Percentiles rank a stretch among this genome's conserved stretches.
These are phyloP conservation scores for Thysanoteuthis rhombus DNA, from an alignment of 2,888 invertebrate genomes.

Conservation along the genomic window DNA sequence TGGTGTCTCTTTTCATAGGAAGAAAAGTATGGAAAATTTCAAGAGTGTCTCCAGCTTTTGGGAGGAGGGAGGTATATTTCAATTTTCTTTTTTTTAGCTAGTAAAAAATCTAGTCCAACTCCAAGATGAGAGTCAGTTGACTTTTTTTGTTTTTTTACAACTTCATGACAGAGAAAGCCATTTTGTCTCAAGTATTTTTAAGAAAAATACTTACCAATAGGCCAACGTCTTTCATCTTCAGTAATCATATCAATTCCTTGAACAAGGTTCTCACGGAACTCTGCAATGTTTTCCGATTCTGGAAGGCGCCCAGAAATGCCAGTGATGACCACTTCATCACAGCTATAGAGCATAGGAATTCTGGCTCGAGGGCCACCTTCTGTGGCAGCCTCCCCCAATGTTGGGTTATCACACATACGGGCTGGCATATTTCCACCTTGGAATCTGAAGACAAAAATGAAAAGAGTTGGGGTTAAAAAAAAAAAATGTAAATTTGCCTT, in stretches of 20 bases:
- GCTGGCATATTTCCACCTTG: constrained; percentile 26
- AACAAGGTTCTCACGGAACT: constrained; percentile 90
- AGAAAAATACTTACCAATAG: constrained; percentile 72
- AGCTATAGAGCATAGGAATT: neutral
- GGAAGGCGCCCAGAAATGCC: constrained; percentile 78
- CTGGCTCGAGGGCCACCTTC: neutral
- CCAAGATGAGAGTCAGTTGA: neutral
- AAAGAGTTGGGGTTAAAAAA: neutral
- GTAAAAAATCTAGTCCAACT: no score
- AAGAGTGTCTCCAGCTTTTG: no score
- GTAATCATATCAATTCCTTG: constrained; percentile 92
- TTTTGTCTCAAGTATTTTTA: no score
- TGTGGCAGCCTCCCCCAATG: neutral
- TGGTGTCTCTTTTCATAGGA: no score
- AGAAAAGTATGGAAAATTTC: no score
- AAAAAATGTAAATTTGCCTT: no score
- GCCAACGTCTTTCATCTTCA: constrained; percentile 90
- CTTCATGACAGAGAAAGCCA: no score
- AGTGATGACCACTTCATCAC: constrained; percentile 69
- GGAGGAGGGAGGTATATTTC: no score
- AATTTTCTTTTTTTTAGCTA: no score
- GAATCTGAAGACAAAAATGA: neutral
- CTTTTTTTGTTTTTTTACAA: no score
- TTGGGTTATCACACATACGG: constrained; percentile 22
- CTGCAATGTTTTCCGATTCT: constrained; percentile 88